Conservation (phyloP, 2,888 invertebrate genomes). For the Neoascia interrupta region DNA sequence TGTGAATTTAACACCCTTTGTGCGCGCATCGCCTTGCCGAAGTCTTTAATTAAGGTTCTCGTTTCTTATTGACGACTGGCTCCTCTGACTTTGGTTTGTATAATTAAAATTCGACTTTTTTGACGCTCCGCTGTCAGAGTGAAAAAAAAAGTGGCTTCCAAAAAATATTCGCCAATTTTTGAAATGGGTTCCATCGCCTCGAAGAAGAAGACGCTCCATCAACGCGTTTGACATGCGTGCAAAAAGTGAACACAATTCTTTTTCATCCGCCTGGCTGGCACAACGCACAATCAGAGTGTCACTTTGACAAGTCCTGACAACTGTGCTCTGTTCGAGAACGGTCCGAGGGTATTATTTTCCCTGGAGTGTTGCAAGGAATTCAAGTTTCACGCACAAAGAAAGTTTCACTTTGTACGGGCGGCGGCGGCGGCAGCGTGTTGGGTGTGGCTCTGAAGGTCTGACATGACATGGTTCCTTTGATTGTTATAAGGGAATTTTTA, state of each 20-base stretch:
- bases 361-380: neutral
- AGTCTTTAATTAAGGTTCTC: constrained; percentile 30
- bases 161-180: no score
- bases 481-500: no score
- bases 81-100: no score
- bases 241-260: neutral
- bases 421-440: neutral
- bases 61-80: no score
- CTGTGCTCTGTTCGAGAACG: neutral
- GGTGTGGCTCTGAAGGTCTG: neutral
- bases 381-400: neutral
- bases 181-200: no score
- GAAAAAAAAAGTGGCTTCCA: no score
- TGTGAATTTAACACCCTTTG: no score
- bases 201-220: no score
- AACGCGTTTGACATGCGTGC: neutral
- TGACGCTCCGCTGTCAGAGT: no score
- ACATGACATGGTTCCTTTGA: no score
- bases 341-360: neutral
- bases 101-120: no score
- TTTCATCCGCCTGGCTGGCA: neutral
- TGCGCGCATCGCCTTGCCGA: no score
- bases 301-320: constrained; percentile 23
- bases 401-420: neutral
- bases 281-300: constrained; percentile 31